A percentile compares a stretch with the other conserved stretches of the same genome.
These are phyloP conservation scores for Gallinago paraguaiae DNA, from an alignment of 2,113 vertebrate genomes.

Conservation along the genomic window DNA sequence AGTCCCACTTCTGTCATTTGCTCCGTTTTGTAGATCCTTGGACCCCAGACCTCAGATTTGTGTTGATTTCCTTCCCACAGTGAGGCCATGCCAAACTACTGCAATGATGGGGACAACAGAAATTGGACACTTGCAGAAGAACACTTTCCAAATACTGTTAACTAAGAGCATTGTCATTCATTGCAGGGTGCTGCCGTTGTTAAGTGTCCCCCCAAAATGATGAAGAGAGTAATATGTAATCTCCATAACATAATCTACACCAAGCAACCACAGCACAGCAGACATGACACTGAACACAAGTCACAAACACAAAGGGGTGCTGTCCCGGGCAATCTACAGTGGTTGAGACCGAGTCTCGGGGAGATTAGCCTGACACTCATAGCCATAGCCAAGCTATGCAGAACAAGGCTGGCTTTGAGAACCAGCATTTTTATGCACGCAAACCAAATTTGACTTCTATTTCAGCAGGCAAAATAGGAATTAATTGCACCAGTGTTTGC, in stretches of 20 bases:
- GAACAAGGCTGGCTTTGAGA: background rate
- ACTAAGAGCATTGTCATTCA: background rate
- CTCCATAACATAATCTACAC: background rate
- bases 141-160: background rate
- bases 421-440: background rate
- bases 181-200: background rate
- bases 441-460: background rate
- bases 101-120: background rate
- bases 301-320: background rate
- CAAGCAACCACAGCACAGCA: background rate
- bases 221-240: background rate
- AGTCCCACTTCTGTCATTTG: background rate
- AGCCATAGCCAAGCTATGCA: background rate
- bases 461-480: background rate
- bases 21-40: background rate
- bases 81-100: background rate
- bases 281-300: background rate
- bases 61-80: background rate
- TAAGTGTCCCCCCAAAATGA: background rate
- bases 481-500: background rate
- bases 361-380: background rate
- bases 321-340: background rate
- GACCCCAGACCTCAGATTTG: background rate
- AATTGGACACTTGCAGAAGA: background rate
- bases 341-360: background rate